These are phyloP conservation scores for Bombus breviceps DNA, from an alignment of 1,140 invertebrate genomes.

Conservation along the genomic window DNA sequence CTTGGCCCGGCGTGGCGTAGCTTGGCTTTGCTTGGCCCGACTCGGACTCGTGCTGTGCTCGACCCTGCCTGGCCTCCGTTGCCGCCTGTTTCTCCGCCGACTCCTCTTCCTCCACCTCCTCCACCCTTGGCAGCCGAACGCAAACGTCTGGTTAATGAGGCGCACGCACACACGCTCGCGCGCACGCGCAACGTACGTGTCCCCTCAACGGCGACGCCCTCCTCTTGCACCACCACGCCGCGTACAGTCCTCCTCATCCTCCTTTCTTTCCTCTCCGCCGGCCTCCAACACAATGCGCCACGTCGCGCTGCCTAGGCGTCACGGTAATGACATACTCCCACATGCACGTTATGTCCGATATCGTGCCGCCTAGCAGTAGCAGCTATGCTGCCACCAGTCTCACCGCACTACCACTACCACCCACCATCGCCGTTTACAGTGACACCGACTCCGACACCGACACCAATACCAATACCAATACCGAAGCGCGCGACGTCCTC, in stretches of 20 bases:
- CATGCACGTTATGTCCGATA: constrained; percentile 68
- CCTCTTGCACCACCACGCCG: constrained; percentile 45
- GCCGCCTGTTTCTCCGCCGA: constrained; percentile 49
- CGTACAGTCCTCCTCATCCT: constrained; percentile 51
- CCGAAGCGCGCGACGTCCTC: not conserved
- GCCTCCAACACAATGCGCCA: constrained; percentile 74
- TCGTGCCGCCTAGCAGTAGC: constrained; percentile 61
- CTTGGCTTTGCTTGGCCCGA: constrained; percentile 23
- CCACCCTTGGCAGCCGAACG: constrained; percentile 59
- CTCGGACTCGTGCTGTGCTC: constrained; percentile 44
- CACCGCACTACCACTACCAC: constrained; percentile 9
- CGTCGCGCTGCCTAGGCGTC: constrained; percentile 76
- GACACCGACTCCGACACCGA: constrained; percentile 60
- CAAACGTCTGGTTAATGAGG: constrained; percentile 77
- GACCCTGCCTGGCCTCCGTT: constrained; percentile 56
- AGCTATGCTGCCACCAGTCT: constrained; percentile 39
- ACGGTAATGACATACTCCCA: constrained; percentile 79
- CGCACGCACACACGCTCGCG: constrained; percentile 76
- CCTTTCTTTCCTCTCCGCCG: constrained; percentile 62
- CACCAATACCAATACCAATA: not conserved
- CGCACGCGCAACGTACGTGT: constrained; percentile 71
- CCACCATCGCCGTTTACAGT: constrained; percentile 60
- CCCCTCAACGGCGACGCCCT: constrained; percentile 58
- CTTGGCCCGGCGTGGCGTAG: constrained; percentile 37
- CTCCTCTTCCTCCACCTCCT: constrained; percentile 25